These are phyloP conservation scores for Zele albiditarsus DNA, from an alignment of 2,888 invertebrate species.

Conservation along the genomic window DNA sequence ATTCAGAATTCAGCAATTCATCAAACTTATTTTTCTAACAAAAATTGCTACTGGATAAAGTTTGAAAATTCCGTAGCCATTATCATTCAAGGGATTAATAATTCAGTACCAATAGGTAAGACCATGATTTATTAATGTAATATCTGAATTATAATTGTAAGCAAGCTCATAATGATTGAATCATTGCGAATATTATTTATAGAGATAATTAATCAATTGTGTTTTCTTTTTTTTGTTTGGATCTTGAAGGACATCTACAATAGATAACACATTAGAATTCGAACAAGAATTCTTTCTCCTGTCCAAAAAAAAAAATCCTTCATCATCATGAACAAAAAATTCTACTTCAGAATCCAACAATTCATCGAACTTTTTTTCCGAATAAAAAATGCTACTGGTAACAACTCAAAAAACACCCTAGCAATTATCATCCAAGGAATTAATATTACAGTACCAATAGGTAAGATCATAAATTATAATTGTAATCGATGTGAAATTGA, in stretches of 20 bases:
- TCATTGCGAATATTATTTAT: background rate
- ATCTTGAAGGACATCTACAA: background rate
- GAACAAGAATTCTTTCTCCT: no score
- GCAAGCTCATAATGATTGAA: background rate
- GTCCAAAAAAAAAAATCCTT: no score
- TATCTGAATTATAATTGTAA: background rate
- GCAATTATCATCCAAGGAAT: background rate
- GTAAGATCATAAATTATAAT: background rate
- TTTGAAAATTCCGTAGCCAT: background rate
- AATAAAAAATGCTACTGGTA: no score
- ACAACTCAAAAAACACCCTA: no score
- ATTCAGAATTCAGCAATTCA: no score
- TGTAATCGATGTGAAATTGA: background rate
- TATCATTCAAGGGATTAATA: background rate
- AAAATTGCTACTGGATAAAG: no score
- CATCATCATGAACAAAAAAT: no score
- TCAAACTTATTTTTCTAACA: no score
- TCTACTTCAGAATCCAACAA: no score
- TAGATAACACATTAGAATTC: slow-evolving; percentile 8
- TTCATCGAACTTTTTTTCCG: no score
- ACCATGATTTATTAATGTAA: no score
- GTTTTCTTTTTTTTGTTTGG: background rate
- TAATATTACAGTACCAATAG: background rate
- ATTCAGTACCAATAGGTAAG: background rate
- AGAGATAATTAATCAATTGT: background rate